A percentile compares a stretch with the other conserved stretches of the same genome.
These are phyloP conservation scores for Callopanchax toddi DNA, from an alignment of 2,113 vertebrate species.

Conservation along the genomic window DNA sequence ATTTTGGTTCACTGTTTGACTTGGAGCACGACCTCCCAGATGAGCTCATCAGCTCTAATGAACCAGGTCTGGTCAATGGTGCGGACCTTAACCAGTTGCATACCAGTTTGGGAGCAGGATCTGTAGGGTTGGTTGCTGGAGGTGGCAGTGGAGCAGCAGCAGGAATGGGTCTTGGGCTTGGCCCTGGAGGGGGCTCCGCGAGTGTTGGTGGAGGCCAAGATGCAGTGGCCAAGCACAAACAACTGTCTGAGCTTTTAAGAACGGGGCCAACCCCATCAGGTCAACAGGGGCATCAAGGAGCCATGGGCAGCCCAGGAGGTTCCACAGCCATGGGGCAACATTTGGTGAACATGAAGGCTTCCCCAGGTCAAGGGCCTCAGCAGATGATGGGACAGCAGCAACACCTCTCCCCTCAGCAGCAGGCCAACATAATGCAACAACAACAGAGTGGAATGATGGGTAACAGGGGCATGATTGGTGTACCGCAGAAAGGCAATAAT, in stretches of 20 bases:
- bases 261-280: constrained; percentile 80
- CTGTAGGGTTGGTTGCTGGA: constrained; percentile 62
- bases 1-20: constrained; percentile 96
- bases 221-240: constrained; percentile 98
- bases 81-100: constrained; percentile 93
- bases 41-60: constrained; percentile 94
- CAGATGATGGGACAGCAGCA: constrained; percentile 78
- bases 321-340: constrained; percentile 74
- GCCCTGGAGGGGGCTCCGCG: constrained; percentile 59
- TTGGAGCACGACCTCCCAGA: constrained; percentile 98
- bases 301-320: constrained; percentile 78
- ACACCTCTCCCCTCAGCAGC: constrained; percentile 81
- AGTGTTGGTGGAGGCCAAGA: constrained; percentile 81
- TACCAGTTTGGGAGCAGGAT: constrained; percentile 86
- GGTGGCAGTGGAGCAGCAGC: constrained; percentile 63
- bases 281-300: constrained; percentile 80
- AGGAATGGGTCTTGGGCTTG: constrained; percentile 78
- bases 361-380: constrained; percentile 73
- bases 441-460: constrained; percentile 80
- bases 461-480: constrained; percentile 78
- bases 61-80: constrained; percentile 91
- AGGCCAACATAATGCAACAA: constrained; percentile 89
- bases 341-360: constrained; percentile 77
- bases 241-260: constrained; percentile 94
- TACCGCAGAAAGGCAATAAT: constrained; percentile 80